phyloP scores from a whole-genome alignment of 2,113 vertebrate genomes.

The Procavia capensis region DNA sequence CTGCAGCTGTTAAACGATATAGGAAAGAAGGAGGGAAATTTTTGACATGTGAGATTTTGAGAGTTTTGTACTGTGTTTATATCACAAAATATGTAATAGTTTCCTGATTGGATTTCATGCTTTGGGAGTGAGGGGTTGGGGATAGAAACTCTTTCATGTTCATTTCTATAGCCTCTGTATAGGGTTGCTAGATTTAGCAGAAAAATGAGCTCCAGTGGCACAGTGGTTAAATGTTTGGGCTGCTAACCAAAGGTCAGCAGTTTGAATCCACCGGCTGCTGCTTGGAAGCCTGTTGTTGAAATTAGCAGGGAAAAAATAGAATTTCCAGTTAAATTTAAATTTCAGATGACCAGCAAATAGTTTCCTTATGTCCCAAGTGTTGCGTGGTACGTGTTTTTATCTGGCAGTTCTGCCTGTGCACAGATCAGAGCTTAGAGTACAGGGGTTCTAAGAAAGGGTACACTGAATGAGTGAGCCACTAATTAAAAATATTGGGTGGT shows the following conservation, averaged over 20 bases:
- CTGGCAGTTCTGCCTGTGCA: neutral
- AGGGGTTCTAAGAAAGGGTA: neutral
- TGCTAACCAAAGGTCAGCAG: too few relatives aligned
- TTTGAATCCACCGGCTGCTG: too few relatives aligned
- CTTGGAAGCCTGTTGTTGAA: neutral
- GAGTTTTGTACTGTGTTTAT: neutral
- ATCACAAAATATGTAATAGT: neutral
- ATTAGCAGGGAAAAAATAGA: neutral
- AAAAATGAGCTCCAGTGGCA: neutral
- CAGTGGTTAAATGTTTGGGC: too few relatives aligned
- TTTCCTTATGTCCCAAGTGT: neutral
- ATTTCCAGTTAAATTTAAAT: neutral
- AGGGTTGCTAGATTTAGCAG: neutral
- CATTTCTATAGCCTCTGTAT: neutral
- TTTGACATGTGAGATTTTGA: slow-evolving; percentile 37
- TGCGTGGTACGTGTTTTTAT: neutral
- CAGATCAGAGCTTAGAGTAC: neutral
- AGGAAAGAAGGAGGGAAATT: neutral
- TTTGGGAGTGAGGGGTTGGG: too few relatives aligned
- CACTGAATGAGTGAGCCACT: neutral
- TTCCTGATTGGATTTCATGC: neutral
- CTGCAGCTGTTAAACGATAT: neutral
- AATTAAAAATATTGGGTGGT: neutral
- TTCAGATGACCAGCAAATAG: neutral
- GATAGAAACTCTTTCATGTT: neutral